Evolutionary conservation across 2,888 invertebrate species (phyloP), one percentile per base, ranked within the genome.

Genomic region (Anthrax anthrax): DNA sequence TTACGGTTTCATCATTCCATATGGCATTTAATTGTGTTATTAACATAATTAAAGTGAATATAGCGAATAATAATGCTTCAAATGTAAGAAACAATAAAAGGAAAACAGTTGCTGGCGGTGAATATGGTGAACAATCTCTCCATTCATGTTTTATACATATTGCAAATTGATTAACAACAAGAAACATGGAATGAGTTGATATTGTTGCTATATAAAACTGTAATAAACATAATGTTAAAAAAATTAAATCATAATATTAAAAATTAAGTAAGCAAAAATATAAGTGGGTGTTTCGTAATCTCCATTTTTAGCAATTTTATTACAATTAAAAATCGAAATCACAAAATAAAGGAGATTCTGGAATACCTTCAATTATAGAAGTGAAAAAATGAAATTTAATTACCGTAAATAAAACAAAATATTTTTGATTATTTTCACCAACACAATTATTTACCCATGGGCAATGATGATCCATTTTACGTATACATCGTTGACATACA

Each of bases 401-500:
- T 70, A 94, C 94, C 52, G 94, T 95, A 70, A 98, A 98, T 46
- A 98, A 75, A 48, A 98, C 95, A 73, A 98, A 98, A 71, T 87
- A 98, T 70, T 98, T 98, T 73, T 99, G 98, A 74, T 99, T 99
- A 63, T 87, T 91, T 70, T 97, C 97, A 18, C 98, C 98, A 3
- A 98, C 95, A 69, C 98, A 98, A 67, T 98, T 98, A 65, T 98
- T 98, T 10, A 98, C 90, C 95, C 95, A 96, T 0, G 96, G 97
- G 69, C 76, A 77, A 54, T 77, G 76, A 56, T 77, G 77, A 58
- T 77, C 77, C 78, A 78, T 78, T 56, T 78, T 77, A 2, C 77
- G 68, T 48, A 74, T 73, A 64, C 76, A 86, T 58, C 90, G 79
- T 69, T 92, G 89, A 63, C 91, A 92, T 17, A 92, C 91, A 0